Conservation (phyloP, 2,113 vertebrate genomes). For the Argyrosomus japonicus region DNA sequence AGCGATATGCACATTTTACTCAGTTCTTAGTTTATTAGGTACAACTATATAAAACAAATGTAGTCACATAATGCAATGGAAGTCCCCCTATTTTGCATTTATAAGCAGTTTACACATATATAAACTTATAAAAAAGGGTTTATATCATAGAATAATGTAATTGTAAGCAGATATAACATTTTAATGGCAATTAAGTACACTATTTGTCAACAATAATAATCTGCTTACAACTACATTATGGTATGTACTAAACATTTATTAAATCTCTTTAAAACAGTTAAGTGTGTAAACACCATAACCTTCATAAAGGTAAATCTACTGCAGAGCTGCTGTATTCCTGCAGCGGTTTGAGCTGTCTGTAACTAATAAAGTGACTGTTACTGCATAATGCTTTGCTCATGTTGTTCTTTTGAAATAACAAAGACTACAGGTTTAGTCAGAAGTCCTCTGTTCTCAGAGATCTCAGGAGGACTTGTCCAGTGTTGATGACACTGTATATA, state of each 20-base stretch:
- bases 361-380: background rate
- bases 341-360: background rate
- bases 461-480: background rate
- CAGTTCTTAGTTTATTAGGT: background rate
- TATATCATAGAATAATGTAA: background rate
- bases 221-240: too few species aligned
- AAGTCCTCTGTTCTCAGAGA: background rate
- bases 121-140: background rate
- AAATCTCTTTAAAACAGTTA: background rate
- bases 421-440: background rate
- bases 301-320: background rate
- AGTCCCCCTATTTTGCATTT: background rate
- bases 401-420: slow-evolving; percentile 10
- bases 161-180: background rate
- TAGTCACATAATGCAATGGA: background rate
- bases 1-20: too few species aligned
- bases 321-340: background rate
- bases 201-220: too few species aligned
- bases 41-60: background rate
- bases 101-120: background rate
- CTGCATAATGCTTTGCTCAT: background rate
- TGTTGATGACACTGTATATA: background rate
- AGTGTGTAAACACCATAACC: background rate
- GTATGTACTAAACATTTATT: background rate
- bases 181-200: too few species aligned